phyloP scores from a whole-genome alignment of 2,797 vertebrate species.

The Acanthurus tractus region DNA sequence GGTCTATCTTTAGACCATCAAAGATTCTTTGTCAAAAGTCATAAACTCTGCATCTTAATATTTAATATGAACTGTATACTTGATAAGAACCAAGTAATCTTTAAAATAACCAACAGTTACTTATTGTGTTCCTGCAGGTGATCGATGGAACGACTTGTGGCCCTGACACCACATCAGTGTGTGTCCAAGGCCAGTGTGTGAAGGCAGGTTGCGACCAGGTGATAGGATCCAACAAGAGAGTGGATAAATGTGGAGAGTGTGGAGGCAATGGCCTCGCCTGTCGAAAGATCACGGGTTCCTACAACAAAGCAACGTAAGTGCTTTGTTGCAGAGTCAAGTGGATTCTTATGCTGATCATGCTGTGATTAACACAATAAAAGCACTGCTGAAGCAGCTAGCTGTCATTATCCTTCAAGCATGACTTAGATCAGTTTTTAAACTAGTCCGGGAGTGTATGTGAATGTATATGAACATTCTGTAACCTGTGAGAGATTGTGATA shows the following conservation, averaged over 20 bases:
- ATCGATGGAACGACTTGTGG: conserved; percentile 95
- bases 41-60: not conserved
- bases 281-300: conserved; percentile 92
- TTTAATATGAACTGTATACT: not conserved
- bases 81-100: not conserved
- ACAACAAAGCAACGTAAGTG: conserved; percentile 92
- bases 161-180: conserved; percentile 95
- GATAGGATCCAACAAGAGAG: conserved; percentile 91
- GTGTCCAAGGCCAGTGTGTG: conserved; percentile 95
- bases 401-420: not conserved
- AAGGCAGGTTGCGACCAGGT: conserved; percentile 96
- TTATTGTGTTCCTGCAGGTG: conserved; percentile 83
- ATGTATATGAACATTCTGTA: not conserved
- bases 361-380: not conserved
- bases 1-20: not conserved
- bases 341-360: not conserved
- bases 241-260: conserved; percentile 96
- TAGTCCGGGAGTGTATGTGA: not conserved
- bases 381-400: not conserved
- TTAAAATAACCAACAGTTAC: not conserved
- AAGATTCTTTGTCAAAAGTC: not conserved
- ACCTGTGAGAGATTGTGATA: not conserved
- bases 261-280: conserved; percentile 91
- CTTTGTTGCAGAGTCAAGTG: not conserved
- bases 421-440: not conserved